Evolutionary conservation across 2,113 vertebrate species (phyloP).

Genomic region (Alces alces): DNA sequence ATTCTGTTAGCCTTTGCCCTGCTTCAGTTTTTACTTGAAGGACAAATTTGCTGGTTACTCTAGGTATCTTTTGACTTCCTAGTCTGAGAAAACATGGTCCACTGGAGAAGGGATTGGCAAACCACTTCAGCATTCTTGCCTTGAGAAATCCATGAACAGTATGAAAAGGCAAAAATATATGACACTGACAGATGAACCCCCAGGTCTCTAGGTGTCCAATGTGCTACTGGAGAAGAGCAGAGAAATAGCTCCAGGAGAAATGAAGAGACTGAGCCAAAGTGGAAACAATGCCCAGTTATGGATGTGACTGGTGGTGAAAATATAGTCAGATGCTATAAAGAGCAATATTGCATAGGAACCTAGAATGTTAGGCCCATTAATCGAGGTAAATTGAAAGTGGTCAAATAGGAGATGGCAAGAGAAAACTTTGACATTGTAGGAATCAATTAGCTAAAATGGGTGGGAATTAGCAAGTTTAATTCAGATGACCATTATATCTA

Average conservation of each 20-base stretch:
- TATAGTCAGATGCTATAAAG: neutral
- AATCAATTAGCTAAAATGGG: neutral
- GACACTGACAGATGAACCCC: neutral
- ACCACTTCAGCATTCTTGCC: neutral
- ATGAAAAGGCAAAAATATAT: neutral
- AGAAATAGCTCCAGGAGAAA: neutral
- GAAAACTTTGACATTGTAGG: neutral
- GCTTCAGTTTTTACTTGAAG: neutral
- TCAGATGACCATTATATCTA: neutral
- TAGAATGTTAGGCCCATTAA: neutral
- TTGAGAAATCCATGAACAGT: neutral
- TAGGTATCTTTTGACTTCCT: neutral
- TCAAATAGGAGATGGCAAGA: neutral
- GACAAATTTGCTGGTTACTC: neutral
- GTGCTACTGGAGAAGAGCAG: neutral
- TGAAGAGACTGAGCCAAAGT: neutral
- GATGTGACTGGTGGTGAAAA: neutral
- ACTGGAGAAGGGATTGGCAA: neutral
- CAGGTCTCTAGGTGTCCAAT: neutral
- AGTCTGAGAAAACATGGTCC: neutral
- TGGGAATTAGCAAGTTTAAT: neutral
- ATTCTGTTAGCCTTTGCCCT: neutral
- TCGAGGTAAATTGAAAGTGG: neutral
- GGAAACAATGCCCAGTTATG: neutral
- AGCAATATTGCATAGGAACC: neutral